These are phyloP conservation scores for Conger conger DNA, from an alignment of 2,113 vertebrate genomes.

Conservation along the genomic window DNA sequence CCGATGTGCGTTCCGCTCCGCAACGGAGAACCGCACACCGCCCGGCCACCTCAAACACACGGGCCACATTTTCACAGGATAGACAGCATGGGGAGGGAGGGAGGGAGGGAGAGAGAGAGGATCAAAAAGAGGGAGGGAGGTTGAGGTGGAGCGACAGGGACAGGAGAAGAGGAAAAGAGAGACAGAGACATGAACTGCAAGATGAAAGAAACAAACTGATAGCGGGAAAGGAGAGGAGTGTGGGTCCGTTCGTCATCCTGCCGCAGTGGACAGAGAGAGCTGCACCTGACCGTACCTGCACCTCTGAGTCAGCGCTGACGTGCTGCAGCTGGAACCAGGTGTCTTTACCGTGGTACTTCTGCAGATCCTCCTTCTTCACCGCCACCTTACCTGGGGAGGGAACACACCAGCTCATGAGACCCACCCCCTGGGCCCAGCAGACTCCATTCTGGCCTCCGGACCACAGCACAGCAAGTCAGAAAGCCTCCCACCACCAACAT, in stretches of 20 bases:
- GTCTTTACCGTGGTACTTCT: constrained; percentile 96
- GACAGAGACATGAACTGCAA: neutral
- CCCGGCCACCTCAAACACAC: neutral
- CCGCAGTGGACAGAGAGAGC: neutral
- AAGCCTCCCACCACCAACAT: too few species aligned
- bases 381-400: constrained; percentile 85
- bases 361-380: constrained; percentile 94
- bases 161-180: neutral
- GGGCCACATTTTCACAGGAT: neutral
- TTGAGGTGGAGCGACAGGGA: neutral
- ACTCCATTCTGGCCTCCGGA: neutral
- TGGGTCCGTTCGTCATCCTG: neutral
- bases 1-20: constrained; percentile 27
- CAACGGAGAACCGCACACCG: constrained; percentile 3
- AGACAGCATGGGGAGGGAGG: neutral
- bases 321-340: constrained; percentile 97
- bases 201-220: neutral
- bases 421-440: neutral
- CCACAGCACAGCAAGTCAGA: neutral
- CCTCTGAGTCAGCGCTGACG: constrained; percentile 95
- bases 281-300: constrained; percentile 79
- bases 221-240: neutral
- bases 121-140: neutral
- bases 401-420: neutral
- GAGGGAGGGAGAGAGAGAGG: neutral